A percentile compares a stretch with the other conserved stretches of the same genome.
Conservation (phyloP, 2,888 invertebrate species). For the Ornithoptera alexandrae region DNA sequence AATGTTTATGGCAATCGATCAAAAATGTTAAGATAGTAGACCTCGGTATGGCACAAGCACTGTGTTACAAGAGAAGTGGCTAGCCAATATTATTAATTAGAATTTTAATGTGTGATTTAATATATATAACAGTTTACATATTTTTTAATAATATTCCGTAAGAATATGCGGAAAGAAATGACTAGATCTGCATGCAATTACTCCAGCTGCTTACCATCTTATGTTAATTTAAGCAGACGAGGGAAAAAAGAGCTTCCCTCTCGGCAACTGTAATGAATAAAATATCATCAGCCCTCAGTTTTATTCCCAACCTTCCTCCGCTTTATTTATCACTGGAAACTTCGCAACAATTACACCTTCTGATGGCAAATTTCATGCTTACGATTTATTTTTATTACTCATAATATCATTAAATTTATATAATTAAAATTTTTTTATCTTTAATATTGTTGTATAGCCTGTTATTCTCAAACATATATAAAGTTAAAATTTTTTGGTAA, state of each 20-base stretch:
- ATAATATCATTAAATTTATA: too few relatives aligned
- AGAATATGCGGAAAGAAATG: background rate
- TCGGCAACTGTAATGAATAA: conserved; percentile 4
- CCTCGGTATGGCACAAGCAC: too few relatives aligned
- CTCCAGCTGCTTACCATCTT: conserved; percentile 1
- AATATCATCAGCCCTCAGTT: background rate
- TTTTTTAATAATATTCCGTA: background rate
- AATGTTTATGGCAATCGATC: too few relatives aligned
- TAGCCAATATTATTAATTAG: too few relatives aligned
- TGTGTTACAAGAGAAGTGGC: too few relatives aligned
- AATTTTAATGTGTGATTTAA: too few relatives aligned
- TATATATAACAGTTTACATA: background rate
- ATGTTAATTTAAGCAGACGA: background rate
- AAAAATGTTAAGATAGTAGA: too few relatives aligned
- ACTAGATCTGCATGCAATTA: background rate
- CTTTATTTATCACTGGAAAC: background rate
- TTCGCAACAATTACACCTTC: background rate
- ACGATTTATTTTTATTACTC: background rate
- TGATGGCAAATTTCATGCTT: background rate
- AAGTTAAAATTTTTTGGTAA: too few relatives aligned
- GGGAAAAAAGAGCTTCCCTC: background rate
- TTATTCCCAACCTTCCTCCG: background rate
- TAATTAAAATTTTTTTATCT: too few relatives aligned
- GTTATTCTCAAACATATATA: too few relatives aligned
- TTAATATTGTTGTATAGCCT: too few relatives aligned